A percentile compares a stretch with the other conserved stretches of the same genome.
Conservation (phyloP, 2,113 vertebrate species). For the Melanostigma gelatinosum region DNA sequence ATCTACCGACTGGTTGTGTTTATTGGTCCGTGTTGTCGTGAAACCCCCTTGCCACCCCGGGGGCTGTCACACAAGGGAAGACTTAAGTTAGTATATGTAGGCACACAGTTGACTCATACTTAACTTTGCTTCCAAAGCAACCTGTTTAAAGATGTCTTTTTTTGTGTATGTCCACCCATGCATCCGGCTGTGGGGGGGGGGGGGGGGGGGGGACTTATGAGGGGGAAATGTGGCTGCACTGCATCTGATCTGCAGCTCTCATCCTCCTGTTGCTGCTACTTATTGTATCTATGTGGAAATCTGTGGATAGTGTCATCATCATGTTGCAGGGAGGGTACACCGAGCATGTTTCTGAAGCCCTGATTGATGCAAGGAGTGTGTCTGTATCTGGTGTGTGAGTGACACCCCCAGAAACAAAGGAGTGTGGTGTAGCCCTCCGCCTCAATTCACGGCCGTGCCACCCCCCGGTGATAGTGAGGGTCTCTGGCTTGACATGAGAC, state of each 20-base stretch:
- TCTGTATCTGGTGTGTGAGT: constrained; percentile 74
- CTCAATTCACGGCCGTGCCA: constrained; percentile 71
- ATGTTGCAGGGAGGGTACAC: constrained; percentile 29
- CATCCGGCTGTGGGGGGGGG: not conserved
- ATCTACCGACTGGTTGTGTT: too few relatives aligned
- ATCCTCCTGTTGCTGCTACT: constrained; percentile 23
- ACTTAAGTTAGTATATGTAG: constrained; percentile 60
- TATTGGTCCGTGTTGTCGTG: too few relatives aligned
- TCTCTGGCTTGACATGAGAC: constrained; percentile 82
- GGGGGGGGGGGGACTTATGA: not conserved
- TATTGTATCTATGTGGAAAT: constrained; percentile 43
- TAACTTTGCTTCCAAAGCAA: constrained; percentile 57
- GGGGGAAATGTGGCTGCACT: not conserved
- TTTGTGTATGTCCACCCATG: not conserved
- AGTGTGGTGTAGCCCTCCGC: constrained; percentile 68
- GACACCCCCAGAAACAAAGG: constrained; percentile 80
- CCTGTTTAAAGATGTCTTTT: constrained; percentile 40
- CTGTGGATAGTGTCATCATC: constrained; percentile 37
- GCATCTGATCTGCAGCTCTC: constrained; percentile 11
- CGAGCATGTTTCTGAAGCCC: constrained; percentile 55
- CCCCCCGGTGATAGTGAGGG: constrained; percentile 73
- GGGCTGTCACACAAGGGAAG: too few relatives aligned
- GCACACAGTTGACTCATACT: constrained; percentile 58
- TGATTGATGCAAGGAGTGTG: constrained; percentile 79
- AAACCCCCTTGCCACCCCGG: too few relatives aligned